phyloP scores from a whole-genome alignment of 2,113 vertebrate species.

The Meles meles region DNA sequence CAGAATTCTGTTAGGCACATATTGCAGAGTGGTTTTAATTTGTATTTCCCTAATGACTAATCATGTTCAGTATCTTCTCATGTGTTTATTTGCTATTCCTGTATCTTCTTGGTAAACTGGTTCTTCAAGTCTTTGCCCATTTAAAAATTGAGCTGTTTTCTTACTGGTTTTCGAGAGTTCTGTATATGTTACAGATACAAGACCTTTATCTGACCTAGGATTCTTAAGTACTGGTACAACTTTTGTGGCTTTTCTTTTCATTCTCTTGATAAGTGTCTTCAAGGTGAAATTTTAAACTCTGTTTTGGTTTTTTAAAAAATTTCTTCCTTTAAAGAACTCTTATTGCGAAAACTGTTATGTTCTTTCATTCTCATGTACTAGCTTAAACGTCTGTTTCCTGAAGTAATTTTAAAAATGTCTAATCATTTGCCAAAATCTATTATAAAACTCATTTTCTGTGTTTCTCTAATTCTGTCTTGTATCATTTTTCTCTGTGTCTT shows the following conservation, averaged over 20 bases:
- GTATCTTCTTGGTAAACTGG: background rate
- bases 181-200: background rate
- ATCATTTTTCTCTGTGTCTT: background rate
- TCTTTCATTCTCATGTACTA: background rate
- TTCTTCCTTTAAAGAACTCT: background rate
- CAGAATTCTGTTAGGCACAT: background rate
- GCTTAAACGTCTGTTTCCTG: background rate
- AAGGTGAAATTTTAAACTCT: background rate
- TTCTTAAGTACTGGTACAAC: background rate
- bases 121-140: background rate
- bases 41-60: background rate
- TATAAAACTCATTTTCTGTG: background rate
- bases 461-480: background rate
- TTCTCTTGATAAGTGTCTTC: background rate
- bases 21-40: constrained; percentile 7
- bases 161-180: constrained; percentile 8
- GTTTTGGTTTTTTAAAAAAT: background rate
- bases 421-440: background rate
- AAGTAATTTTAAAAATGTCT: background rate
- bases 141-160: background rate
- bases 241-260: background rate
- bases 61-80: background rate
- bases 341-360: background rate
- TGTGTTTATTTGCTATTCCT: background rate
- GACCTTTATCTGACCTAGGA: background rate